Evolutionary conservation across 2,113 vertebrate species (phyloP).

Genomic region (Tor tambroides): DNA sequence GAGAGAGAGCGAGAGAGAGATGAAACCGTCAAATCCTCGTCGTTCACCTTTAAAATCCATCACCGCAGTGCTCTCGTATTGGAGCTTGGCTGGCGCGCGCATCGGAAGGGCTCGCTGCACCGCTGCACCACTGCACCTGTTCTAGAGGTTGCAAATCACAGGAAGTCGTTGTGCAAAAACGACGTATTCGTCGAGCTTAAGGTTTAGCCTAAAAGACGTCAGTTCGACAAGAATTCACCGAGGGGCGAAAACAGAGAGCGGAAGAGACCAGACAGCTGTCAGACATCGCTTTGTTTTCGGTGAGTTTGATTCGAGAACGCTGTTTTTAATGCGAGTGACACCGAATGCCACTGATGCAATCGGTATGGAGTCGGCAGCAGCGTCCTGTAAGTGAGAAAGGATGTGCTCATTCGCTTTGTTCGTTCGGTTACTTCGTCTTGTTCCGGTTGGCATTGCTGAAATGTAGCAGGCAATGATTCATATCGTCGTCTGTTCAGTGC

Average conservation of each 20-base stretch:
- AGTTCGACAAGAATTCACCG: constrained; percentile 1
- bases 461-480: not conserved
- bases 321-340: not conserved
- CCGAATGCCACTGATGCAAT: constrained; percentile 9
- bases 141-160: constrained; percentile 24
- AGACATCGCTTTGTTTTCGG: constrained; percentile 38
- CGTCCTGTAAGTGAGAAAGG: not conserved
- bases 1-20: constrained; percentile 19
- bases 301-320: constrained; percentile 1
- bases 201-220: constrained; percentile 22
- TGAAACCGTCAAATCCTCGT: constrained; percentile 14
- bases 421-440: constrained; percentile 19
- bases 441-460: constrained; percentile 27
- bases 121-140: constrained; percentile 39
- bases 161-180: constrained; percentile 15
- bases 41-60: constrained; percentile 29
- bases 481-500: not conserved
- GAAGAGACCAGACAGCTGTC: constrained; percentile 23
- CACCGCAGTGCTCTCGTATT: constrained; percentile 13
- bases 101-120: constrained; percentile 24
- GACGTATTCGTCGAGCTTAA: not conserved
- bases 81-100: constrained; percentile 17
- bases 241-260: not conserved
- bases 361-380: too few relatives aligned
- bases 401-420: constrained; percentile 19